These are phyloP conservation scores for Rhincodon typus DNA, from an alignment of 2,797 vertebrate species.

Conservation along the genomic window DNA sequence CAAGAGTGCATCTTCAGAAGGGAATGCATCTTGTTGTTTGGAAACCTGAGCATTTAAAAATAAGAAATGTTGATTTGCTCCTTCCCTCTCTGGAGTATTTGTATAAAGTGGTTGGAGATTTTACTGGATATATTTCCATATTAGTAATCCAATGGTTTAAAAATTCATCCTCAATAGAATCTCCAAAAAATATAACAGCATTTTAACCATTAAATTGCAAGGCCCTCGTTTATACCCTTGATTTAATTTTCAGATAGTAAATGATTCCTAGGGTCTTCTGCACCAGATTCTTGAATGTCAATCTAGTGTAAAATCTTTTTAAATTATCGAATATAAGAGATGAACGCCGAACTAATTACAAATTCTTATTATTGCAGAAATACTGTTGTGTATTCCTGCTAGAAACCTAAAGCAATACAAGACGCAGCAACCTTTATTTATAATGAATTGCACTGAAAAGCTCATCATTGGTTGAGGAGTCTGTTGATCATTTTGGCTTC, in stretches of 20 bases:
- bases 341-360: background rate
- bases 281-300: background rate
- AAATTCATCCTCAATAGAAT: background rate
- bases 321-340: background rate
- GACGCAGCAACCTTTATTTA: background rate
- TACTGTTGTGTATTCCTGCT: background rate
- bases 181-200: background rate
- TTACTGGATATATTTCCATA: background rate
- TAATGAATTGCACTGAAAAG: background rate
- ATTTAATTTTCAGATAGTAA: background rate
- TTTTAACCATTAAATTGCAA: background rate
- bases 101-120: background rate
- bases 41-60: background rate
- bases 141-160: background rate
- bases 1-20: background rate
- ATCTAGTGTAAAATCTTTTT: background rate
- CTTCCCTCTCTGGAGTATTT: background rate
- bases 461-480: background rate
- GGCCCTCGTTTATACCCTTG: background rate
- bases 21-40: background rate
- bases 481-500: slow-evolving; percentile 18
- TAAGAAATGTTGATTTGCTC: background rate
- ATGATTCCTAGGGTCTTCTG: background rate
- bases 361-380: background rate
- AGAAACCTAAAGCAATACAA: background rate